phyloP scores from a whole-genome alignment of 1,140 invertebrate species.

The Dendrolimus punctatus region DNA sequence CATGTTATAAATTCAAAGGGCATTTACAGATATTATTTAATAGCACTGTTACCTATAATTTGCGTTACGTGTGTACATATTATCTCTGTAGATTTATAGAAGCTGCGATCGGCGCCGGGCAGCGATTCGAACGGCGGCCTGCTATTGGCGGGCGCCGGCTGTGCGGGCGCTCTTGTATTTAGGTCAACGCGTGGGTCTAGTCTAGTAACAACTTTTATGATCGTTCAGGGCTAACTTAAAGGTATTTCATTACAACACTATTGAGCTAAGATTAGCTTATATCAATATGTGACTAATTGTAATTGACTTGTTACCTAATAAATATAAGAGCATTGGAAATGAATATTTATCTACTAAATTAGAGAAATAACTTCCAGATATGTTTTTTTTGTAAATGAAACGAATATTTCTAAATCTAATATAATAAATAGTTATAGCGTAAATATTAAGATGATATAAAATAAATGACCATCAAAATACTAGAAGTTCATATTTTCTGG shows the following conservation, averaged over 20 bases:
- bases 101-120: conserved; percentile 46
- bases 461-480: no score
- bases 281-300: no score
- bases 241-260: background rate
- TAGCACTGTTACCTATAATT: conserved; percentile 26
- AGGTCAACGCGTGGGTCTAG: conserved; percentile 60
- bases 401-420: no score
- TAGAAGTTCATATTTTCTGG: no score
- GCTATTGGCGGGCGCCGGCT: conserved; percentile 59
- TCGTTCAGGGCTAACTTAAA: conserved; percentile 11
- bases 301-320: no score
- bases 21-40: conserved; percentile 37
- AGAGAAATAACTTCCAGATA: no score
- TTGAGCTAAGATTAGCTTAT: no score
- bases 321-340: no score
- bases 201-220: conserved; percentile 33
- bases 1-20: conserved; percentile 25
- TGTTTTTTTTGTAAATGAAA: no score
- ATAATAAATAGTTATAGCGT: no score
- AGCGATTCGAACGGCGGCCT: conserved; percentile 48
- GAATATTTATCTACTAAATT: no score
- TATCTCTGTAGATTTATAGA: conserved; percentile 38
- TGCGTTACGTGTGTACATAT: conserved; percentile 13
- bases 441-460: no score
- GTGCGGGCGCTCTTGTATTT: conserved; percentile 55